Conservation (phyloP, 2,113 vertebrate genomes). For the Trochalopteron elliotii region DNA sequence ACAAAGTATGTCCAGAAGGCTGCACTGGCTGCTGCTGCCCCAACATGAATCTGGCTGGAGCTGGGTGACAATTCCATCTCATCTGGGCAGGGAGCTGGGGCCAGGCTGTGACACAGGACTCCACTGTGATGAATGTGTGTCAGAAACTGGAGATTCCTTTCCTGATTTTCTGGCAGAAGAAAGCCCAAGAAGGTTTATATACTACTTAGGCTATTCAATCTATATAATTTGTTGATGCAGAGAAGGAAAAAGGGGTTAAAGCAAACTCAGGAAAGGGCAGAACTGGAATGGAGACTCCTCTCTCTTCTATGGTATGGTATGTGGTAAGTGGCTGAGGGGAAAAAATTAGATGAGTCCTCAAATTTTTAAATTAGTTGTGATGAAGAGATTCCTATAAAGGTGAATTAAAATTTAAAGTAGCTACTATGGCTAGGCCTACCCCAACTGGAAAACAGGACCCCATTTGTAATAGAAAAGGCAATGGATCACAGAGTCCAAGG, state of each 20-base stretch:
- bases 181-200: neutral
- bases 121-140: neutral
- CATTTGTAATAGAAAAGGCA: neutral
- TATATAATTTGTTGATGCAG: neutral
- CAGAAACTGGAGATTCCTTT: neutral
- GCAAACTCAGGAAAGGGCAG: neutral
- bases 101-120: neutral
- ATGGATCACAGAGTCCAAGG: neutral
- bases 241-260: neutral
- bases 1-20: neutral
- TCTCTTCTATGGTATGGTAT: neutral
- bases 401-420: neutral
- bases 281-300: neutral
- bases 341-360: neutral
- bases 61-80: neutral
- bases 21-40: neutral
- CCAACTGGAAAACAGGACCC: neutral
- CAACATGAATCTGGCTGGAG: neutral
- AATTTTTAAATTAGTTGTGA: neutral
- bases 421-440: neutral
- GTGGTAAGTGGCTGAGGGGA: neutral
- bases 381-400: neutral
- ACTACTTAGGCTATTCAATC: neutral
- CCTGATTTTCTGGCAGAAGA: neutral
- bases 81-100: neutral